Percentiles rank a stretch among this genome's conserved stretches.
Conservation (phyloP, 2,797 vertebrate genomes). For the Borostomias antarcticus region DNA sequence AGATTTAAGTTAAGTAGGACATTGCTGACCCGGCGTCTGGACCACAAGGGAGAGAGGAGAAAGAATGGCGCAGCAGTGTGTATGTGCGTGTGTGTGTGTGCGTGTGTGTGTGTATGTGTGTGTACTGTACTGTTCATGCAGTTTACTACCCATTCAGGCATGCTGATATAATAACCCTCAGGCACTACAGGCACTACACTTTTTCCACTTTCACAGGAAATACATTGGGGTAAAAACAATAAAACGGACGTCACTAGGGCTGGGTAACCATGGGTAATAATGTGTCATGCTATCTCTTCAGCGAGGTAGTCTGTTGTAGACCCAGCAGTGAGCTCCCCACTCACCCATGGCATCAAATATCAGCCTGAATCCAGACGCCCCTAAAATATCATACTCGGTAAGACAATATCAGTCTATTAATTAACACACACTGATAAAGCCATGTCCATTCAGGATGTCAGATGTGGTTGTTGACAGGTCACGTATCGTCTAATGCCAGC, state of each 20-base stretch:
- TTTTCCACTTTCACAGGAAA: too few species aligned
- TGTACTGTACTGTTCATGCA: slow-evolving; percentile 24
- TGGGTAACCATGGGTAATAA: not conserved
- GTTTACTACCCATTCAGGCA: slow-evolving; percentile 39
- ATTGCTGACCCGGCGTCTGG: slow-evolving; percentile 59
- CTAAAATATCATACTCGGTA: not conserved
- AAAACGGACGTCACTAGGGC: not conserved
- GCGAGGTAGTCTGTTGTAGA: not conserved
- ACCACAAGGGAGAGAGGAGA: slow-evolving; percentile 51
- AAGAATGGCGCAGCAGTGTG: slow-evolving; percentile 52
- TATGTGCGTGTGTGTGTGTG: slow-evolving; percentile 11
- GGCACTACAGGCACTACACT: not conserved
- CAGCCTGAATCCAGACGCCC: not conserved
- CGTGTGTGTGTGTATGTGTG: slow-evolving; percentile 33
- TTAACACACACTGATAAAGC: not conserved
- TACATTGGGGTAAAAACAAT: too few species aligned
- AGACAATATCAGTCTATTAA: not conserved
- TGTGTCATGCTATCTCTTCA: not conserved
- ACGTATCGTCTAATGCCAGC: slow-evolving; percentile 2
- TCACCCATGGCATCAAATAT: not conserved
- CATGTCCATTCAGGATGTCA: not conserved
- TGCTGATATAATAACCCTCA: slow-evolving; percentile 22
- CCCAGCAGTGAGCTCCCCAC: not conserved
- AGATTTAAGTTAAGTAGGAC: slow-evolving; percentile 77
- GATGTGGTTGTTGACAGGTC: not conserved